Percentiles rank a stretch among this genome's conserved stretches.
Evolutionary conservation across 2,888 invertebrate genomes (phyloP).

Genomic region (Oconnorella tubifera): DNA sequence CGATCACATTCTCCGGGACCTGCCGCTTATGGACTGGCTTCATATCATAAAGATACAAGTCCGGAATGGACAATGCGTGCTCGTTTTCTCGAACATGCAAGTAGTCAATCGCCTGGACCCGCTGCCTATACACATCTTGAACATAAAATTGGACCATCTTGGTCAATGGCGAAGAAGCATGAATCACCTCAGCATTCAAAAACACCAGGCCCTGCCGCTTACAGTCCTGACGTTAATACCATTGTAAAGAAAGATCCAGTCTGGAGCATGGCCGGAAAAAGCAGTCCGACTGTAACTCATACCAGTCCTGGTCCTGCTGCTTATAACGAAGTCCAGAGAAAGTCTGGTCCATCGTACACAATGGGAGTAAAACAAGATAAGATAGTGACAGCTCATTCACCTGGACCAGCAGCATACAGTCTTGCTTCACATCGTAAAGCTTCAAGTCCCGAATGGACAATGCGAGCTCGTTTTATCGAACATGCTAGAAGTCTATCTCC

Average conservation of each 20-base stretch:
- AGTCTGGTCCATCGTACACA: background rate
- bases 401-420: conserved; percentile 15
- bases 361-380: background rate
- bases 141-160: conserved; percentile 6
- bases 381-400: background rate
- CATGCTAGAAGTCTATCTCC: background rate
- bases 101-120: background rate
- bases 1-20: conserved; percentile 4
- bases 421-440: background rate
- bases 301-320: conserved; percentile 14
- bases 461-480: background rate
- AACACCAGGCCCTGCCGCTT: conserved; percentile 12
- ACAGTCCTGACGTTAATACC: conserved; percentile 5
- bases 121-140: background rate
- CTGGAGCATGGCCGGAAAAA: conserved; percentile 15
- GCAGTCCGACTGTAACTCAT: background rate
- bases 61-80: conserved; percentile 5
- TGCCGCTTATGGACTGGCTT: conserved; percentile 3
- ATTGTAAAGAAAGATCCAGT: conserved; percentile 12
- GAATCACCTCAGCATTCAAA: background rate
- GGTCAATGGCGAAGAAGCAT: conserved; percentile 13
- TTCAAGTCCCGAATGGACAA: conserved; percentile 4
- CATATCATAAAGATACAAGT: background rate
- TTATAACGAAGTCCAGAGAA: background rate
- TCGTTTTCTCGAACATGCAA: background rate